A percentile compares a stretch with the other conserved stretches of the same genome.
These are phyloP conservation scores for Alitta virens DNA, from an alignment of 2,888 invertebrate species.

Conservation along the genomic window DNA sequence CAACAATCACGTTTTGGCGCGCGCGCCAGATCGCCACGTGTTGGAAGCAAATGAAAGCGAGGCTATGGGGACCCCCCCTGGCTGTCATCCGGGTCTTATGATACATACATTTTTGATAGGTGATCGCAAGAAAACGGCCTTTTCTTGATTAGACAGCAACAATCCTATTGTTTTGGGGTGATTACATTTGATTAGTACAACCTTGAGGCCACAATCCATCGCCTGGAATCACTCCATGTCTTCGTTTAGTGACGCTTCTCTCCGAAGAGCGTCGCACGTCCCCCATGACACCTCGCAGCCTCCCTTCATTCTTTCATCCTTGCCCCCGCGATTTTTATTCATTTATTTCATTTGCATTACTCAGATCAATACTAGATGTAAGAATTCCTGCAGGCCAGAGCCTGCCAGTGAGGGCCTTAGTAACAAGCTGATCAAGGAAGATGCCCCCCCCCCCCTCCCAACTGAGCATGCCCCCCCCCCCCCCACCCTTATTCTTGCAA, in stretches of 20 bases:
- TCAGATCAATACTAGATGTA: no score
- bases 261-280: neutral
- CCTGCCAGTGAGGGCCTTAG: no score
- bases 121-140: neutral
- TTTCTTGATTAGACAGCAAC: no score
- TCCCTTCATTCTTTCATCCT: neutral
- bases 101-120: slow-evolving; percentile 3
- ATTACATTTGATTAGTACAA: neutral
- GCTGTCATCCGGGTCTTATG: neutral
- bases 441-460: no score
- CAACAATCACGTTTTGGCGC: no score
- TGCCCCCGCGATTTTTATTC: neutral
- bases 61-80: neutral
- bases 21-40: no score
- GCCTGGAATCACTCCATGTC: neutral
- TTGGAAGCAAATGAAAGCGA: no score
- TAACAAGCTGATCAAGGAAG: no score
- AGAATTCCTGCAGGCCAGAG: no score
- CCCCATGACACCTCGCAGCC: neutral
- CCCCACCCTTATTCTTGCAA: no score
- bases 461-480: no score
- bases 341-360: neutral
- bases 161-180: neutral
- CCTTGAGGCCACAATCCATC: neutral
- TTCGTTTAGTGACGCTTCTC: neutral